Conservation (phyloP, 2,113 vertebrate genomes). For the Andinoacara biseriatus region DNA sequence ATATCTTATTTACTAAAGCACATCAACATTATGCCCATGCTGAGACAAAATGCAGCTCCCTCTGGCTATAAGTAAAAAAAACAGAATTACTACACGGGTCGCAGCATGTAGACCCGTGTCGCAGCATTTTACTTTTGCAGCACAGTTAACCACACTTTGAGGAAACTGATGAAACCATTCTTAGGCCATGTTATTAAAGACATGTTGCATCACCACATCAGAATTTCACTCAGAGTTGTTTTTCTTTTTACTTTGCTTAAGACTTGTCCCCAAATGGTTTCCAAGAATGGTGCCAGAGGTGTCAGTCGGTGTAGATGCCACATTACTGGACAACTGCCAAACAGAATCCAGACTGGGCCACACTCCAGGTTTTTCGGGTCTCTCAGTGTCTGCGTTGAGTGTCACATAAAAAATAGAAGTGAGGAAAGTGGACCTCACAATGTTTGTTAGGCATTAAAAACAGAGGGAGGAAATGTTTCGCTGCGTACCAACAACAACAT, state of each 20-base stretch:
- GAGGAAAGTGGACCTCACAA: slow-evolving; percentile 10
- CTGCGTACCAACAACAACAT: slow-evolving; percentile 35
- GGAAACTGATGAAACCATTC: not conserved
- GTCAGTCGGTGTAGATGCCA: not conserved
- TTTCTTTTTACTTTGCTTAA: no score
- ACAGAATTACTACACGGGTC: not conserved
- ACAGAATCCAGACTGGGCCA: not conserved
- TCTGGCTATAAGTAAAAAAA: not conserved
- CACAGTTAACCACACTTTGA: no score
- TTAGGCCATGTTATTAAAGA: not conserved
- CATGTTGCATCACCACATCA: not conserved
- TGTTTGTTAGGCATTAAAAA: slow-evolving; percentile 33
- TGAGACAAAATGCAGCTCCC: not conserved
- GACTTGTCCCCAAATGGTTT: not conserved
- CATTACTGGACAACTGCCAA: slow-evolving; percentile 1
- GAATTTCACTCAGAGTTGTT: no score
- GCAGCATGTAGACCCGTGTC: no score
- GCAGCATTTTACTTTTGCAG: no score
- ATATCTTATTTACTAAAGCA: not conserved
- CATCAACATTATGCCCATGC: not conserved
- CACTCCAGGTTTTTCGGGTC: not conserved
- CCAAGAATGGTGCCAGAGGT: not conserved
- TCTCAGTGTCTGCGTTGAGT: not conserved
- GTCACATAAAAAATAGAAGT: slow-evolving; percentile 9
- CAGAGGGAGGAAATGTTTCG: slow-evolving; percentile 56